Conservation (phyloP, 2,888 invertebrate species). For the Dorcus hopei region DNA sequence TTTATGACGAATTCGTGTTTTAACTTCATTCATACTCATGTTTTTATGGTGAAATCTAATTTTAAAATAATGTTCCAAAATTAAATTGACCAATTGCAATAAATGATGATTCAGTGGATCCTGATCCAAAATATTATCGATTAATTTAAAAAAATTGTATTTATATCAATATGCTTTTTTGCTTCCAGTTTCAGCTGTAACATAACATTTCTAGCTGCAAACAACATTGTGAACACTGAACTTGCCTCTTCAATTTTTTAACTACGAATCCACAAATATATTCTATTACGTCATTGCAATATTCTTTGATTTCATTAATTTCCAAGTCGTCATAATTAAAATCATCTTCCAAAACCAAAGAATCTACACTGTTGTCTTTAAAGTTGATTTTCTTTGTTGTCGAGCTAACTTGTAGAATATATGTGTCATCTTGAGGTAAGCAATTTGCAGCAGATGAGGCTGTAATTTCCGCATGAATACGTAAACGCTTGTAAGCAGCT, state of each 20-base stretch:
- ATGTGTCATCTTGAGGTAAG: constrained; percentile 4
- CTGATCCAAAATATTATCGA: neutral
- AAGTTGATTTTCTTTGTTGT: constrained; percentile 1
- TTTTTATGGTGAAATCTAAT: constrained; percentile 1
- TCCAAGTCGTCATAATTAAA: neutral
- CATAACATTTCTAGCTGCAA: neutral
- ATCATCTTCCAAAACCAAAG: neutral
- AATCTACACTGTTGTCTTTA: neutral
- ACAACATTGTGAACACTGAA: constrained; percentile 3
- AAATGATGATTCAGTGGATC: constrained; percentile 1
- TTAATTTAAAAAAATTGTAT: neutral
- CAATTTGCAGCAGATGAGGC: constrained; percentile 11
- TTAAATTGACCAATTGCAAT: neutral
- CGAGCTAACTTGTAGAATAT: constrained; percentile 10
- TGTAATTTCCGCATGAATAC: constrained; percentile 16
- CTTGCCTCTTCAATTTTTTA: constrained; percentile 1
- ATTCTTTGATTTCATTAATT: constrained; percentile 5
- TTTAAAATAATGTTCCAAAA: constrained; percentile 1
- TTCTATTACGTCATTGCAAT: constrained; percentile 12
- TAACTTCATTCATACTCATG: neutral
- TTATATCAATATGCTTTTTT: neutral
- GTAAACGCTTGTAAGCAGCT: constrained; percentile 21
- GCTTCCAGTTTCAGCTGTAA: neutral
- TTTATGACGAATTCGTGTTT: too few relatives aligned
- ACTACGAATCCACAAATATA: constrained; percentile 16